A percentile compares a stretch with the other conserved stretches of the same genome.
phyloP scores from a whole-genome alignment of 2,888 invertebrate species.

The Leptothorax acervorum region DNA sequence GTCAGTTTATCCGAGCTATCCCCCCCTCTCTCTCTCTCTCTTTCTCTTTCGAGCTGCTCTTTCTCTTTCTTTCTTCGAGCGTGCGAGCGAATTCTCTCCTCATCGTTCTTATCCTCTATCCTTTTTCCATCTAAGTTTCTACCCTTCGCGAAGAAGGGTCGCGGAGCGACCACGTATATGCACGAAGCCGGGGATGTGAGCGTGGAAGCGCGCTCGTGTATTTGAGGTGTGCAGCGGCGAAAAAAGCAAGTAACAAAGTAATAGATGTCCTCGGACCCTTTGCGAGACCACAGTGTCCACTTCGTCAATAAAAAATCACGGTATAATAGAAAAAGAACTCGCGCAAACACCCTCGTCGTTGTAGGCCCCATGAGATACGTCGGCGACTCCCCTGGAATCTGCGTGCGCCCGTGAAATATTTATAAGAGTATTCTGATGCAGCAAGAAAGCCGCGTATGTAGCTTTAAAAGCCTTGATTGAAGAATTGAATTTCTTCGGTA shows the following conservation, averaged over 20 bases:
- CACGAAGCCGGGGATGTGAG: conserved; percentile 41
- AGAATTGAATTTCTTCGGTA: conserved; percentile 17
- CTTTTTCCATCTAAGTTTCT: conserved; percentile 69
- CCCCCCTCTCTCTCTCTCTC: conserved; percentile 51
- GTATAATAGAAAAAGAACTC: conserved; percentile 83
- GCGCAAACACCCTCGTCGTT: conserved; percentile 53
- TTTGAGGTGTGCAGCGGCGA: conserved; percentile 51
- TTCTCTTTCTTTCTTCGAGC: conserved; percentile 50
- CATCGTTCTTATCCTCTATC: conserved; percentile 42
- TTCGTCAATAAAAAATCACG: conserved; percentile 86
- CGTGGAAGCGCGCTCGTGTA: conserved; percentile 22
- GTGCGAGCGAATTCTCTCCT: conserved; percentile 25
- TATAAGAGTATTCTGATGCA: conserved; percentile 71
- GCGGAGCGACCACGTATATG: conserved; percentile 32
- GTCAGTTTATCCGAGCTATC: conserved; percentile 42
- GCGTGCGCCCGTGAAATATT: conserved; percentile 81
- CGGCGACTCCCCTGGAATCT: conserved; percentile 56
- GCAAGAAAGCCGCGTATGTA: conserved; percentile 42
- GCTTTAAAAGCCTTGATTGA: conserved; percentile 25
- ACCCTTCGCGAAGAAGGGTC: conserved; percentile 70
- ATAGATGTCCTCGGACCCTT: conserved; percentile 82
- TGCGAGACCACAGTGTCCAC: conserved; percentile 80
- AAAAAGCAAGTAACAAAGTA: conserved; percentile 83
- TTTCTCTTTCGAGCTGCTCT: conserved; percentile 48
- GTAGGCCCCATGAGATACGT: conserved; percentile 68